Evolutionary conservation across 2,113 vertebrate genomes (phyloP).

Genomic region (Toxostoma redivivum): DNA sequence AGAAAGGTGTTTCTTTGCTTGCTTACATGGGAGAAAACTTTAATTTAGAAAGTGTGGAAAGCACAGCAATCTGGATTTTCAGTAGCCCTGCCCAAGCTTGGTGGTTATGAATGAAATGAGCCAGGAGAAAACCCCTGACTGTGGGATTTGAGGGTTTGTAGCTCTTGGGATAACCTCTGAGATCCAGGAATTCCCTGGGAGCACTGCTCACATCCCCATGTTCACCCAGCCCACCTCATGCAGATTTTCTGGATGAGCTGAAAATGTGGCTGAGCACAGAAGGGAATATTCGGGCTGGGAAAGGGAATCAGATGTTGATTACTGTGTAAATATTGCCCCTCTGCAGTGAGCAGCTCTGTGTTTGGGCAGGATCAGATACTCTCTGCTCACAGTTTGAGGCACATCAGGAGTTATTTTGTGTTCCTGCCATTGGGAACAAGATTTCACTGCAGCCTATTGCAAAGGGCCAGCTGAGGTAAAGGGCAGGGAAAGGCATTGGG

Average conservation of each 20-base stretch:
- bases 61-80: not conserved
- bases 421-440: not conserved
- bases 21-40: not conserved
- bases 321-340: slow-evolving; percentile 11
- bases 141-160: not conserved
- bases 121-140: not conserved
- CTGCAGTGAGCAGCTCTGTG: slow-evolving; percentile 1
- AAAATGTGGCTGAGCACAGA: not conserved
- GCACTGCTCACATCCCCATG: fast-evolving
- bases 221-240: fast-evolving
- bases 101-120: not conserved
- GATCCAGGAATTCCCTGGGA: not conserved
- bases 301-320: not conserved
- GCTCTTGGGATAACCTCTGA: not conserved
- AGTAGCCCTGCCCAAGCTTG: fast-evolving
- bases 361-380: not conserved
- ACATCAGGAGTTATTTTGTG: slow-evolving; percentile 35
- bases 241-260: not conserved
- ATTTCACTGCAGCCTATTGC: not conserved
- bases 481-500: not conserved
- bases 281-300: not conserved
- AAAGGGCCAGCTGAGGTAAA: slow-evolving; percentile 43
- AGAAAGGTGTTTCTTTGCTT: not conserved
- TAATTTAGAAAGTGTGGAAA: not conserved
- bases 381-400: slow-evolving; percentile 42